Conservation (phyloP, 2,797 vertebrate genomes). For the Acomys russatus region DNA sequence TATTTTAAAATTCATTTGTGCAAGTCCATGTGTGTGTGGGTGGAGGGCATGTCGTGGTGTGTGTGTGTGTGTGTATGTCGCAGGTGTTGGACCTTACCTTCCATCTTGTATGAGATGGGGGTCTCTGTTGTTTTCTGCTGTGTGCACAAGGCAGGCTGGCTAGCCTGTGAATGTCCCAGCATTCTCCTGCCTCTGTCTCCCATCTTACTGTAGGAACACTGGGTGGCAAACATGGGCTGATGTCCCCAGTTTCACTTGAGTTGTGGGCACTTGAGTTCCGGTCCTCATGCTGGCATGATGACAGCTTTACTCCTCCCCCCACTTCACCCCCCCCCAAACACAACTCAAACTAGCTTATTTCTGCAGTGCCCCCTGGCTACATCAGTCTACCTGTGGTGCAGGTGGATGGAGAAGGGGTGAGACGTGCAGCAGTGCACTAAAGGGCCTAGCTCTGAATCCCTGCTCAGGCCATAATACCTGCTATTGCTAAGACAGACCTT, state of each 20-base stretch:
- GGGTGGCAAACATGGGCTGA: not conserved
- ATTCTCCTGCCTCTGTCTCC: not conserved
- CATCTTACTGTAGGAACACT: not conserved
- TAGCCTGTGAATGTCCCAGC: not conserved
- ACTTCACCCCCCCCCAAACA: too few species aligned
- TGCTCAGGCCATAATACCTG: not conserved
- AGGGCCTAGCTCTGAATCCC: not conserved
- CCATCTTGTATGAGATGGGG: not conserved
- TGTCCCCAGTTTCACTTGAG: not conserved
- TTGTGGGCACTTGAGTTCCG: not conserved
- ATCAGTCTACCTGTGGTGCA: not conserved
- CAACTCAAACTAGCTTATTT: not conserved
- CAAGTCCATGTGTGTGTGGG: not conserved
- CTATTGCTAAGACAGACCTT: slow-evolving; percentile 11
- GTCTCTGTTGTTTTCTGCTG: not conserved
- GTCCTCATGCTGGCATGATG: not conserved
- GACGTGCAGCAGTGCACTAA: not conserved
- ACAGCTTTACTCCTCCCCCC: not conserved
- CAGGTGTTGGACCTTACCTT: not conserved
- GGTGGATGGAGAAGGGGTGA: not conserved
- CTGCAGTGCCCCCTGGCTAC: not conserved
- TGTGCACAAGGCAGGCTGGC: not conserved
- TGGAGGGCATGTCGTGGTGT: too few species aligned
- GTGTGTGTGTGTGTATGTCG: not conserved
- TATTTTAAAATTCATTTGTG: not conserved